Base-by-base conservation (phyloP, 2,888 invertebrate genomes). In the Quadroppia sp. region DNA sequence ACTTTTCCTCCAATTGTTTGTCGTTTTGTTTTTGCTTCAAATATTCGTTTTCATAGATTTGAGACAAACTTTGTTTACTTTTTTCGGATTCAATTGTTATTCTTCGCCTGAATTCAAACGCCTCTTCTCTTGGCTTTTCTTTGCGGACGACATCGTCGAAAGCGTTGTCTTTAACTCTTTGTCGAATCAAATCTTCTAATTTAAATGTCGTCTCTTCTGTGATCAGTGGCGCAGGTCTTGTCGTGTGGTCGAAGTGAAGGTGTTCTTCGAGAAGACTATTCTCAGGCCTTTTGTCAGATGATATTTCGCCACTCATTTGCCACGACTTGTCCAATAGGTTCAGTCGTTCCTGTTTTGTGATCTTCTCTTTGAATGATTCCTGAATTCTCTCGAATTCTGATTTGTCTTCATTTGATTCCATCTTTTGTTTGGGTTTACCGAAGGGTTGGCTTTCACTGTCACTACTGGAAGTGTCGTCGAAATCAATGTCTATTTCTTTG, bases 191-290 rank as follows among this genome's bases (percentile, higher is more conserved):
- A 78, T 93, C 92, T 83, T 98, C 97, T 64, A 99, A 83, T 64
- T 88, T 89, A 4, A 89, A 80, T 0, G 94, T 94, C 0, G 92
- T 92, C 81, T 94, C 89, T 81, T 94, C 93, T 0, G 96, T 97
- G 64, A 97, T 92, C 0, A 93, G 87, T 1, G 96, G 96, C 2
- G 95, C 90, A 86, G 92, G 91, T 80, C 91, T 86, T 1, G 88
- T 86, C 0, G 89, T 89, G 30, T 91, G 85, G 80, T 96, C 94
- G 83, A 94, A 95, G 80, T 94, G 91, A 0, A 98, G 86, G 75
- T 92, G 88, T 83, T 97, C 94, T 83, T 96, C 90, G 0, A 99
- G 84, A 28, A 98, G 83, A 0, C 96, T 94, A 84, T 98, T 95
- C 81, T 92, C 90, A 0, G 97, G 97, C 73, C 98, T 85, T 75